Conservation (phyloP, 2,797 vertebrate genomes). For the Phylloscopus collybita region DNA sequence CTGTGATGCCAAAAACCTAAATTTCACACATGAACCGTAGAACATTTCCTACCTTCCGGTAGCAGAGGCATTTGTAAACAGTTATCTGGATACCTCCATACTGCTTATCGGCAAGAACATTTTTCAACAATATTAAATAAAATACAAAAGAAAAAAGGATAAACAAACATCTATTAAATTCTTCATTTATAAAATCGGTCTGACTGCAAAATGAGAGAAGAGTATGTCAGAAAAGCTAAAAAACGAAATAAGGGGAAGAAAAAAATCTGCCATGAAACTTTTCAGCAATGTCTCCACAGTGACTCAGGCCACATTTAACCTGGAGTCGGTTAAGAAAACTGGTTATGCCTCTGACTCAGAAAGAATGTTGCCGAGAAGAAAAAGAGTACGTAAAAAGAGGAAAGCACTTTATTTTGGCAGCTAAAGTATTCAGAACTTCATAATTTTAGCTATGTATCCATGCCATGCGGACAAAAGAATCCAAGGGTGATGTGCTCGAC, state of each 20-base stretch:
- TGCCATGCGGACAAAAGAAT: slow-evolving; percentile 43
- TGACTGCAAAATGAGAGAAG: slow-evolving; percentile 22
- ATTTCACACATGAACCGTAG: slow-evolving; percentile 61
- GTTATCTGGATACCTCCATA: slow-evolving; percentile 74
- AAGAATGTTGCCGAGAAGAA: not conserved
- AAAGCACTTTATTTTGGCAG: not conserved
- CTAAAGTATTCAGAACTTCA: slow-evolving; percentile 5
- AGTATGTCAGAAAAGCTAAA: slow-evolving; percentile 34
- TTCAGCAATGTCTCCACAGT: slow-evolving; percentile 33
- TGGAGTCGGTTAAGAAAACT: not conserved
- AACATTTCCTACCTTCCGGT: slow-evolving; percentile 34
- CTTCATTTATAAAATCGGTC: slow-evolving; percentile 73
- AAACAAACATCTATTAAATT: slow-evolving; percentile 21
- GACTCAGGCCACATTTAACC: slow-evolving; percentile 37
- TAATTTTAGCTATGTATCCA: slow-evolving; percentile 50
- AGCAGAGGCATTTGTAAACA: slow-evolving; percentile 37
- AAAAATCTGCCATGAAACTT: slow-evolving; percentile 68
- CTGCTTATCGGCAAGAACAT: slow-evolving; percentile 55
- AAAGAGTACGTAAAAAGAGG: not conserved
- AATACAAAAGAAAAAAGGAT: slow-evolving; percentile 57
- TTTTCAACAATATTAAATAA: slow-evolving; percentile 57
- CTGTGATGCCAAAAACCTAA: slow-evolving; percentile 47
- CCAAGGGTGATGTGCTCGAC: not conserved
- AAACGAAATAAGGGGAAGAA: not conserved
- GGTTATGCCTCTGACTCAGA: slow-evolving; percentile 17